These are phyloP conservation scores for Eciton burchellii DNA, from an alignment of 1,140 invertebrate species.

Conservation along the genomic window DNA sequence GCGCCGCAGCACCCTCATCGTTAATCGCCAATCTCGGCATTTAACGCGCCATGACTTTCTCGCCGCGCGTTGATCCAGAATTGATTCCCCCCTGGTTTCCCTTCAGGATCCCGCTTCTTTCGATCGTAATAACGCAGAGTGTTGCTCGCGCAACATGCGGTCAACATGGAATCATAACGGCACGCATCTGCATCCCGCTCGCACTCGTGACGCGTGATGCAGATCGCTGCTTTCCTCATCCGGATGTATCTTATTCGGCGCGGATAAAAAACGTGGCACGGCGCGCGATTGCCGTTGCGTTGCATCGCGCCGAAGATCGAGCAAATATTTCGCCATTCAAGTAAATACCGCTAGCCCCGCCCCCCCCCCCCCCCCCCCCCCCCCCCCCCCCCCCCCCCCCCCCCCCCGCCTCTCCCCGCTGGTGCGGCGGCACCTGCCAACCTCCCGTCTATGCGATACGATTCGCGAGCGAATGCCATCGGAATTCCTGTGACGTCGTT, in stretches of 20 bases:
- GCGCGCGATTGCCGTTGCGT: conserved; percentile 21
- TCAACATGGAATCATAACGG: not conserved
- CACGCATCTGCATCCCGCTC: too few species aligned
- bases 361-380: too few species aligned
- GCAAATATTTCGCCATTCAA: conserved; percentile 65
- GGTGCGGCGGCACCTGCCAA: not conserved
- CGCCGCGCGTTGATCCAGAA: not conserved
- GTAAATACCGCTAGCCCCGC: too few species aligned
- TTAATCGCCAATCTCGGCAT: not conserved
- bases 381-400: conserved; percentile 45
- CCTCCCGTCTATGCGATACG: conserved; percentile 50
- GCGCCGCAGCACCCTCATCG: too few species aligned
- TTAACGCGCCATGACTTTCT: not conserved
- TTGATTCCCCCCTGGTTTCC: not conserved
- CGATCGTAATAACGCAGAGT: conserved; percentile 12
- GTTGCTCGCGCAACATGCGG: not conserved
- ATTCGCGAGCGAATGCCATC: conserved; percentile 60
- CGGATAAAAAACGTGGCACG: conserved; percentile 30
- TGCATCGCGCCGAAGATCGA: conserved; percentile 57
- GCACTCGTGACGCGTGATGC: not conserved
- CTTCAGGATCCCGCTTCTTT: not conserved
- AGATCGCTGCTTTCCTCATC: conserved; percentile 19
- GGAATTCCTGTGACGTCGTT: conserved; percentile 62
- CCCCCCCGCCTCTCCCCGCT: conserved; percentile 39
- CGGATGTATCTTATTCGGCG: conserved; percentile 9